Conservation (phyloP, 2,113 vertebrate genomes). For the Ranitomeya imitator region DNA sequence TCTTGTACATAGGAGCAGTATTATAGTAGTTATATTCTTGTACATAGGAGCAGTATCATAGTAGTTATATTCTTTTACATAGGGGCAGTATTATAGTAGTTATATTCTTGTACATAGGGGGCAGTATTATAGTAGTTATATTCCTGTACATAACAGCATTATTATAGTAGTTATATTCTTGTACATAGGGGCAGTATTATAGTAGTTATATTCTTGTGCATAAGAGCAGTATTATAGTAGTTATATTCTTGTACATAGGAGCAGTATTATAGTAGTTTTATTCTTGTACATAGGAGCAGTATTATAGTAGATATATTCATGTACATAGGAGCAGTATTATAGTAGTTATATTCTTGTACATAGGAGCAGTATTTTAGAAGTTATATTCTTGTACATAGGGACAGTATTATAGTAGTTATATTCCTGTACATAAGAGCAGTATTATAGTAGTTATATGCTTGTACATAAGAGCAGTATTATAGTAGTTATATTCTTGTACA, state of each 20-base stretch:
- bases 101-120: slow-evolving; percentile 2
- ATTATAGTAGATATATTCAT: slow-evolving; percentile 15
- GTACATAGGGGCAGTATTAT: no score
- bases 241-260: no score
- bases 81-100: slow-evolving; percentile 4
- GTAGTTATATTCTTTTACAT: slow-evolving; percentile 7
- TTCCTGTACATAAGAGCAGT: background rate
- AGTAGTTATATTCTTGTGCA: no score
- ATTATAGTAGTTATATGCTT: slow-evolving; percentile 12
- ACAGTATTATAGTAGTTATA: slow-evolving; percentile 7
- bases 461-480: background rate
- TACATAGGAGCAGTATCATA: background rate
- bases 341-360: slow-evolving; percentile 10
- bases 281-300: background rate
- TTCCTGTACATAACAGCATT: no score
- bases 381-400: background rate
- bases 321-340: background rate
- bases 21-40: slow-evolving; percentile 9
- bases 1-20: background rate
- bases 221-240: no score
- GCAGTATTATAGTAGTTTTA: no score
- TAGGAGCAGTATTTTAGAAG: background rate
- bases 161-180: no score
- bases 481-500: slow-evolving; percentile 11
- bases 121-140: background rate